These are phyloP conservation scores for Tachina lurida DNA, from an alignment of 2,888 invertebrate genomes.

Conservation along the genomic window DNA sequence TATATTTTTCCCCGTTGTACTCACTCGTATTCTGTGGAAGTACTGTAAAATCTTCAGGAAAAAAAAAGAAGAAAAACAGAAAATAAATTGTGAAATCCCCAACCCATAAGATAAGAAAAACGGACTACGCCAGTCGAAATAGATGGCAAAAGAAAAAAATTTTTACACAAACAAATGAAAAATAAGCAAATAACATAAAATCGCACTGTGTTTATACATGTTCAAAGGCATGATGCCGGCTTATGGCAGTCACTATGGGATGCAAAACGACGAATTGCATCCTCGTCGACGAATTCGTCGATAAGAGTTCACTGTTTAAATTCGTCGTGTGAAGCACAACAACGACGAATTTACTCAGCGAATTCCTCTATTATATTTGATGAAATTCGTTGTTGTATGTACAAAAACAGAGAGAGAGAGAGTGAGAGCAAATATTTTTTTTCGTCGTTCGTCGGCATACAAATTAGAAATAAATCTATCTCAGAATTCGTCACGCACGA, in stretches of 20 bases:
- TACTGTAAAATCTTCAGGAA: constrained; percentile 19
- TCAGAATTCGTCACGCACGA: too few relatives aligned
- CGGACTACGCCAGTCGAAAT: background rate
- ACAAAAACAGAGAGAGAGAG: too few relatives aligned
- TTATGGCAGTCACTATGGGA: constrained; percentile 11
- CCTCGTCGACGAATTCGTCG: too few relatives aligned
- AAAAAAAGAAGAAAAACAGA: background rate
- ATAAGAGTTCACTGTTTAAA: too few relatives aligned
- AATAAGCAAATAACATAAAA: constrained; percentile 68
- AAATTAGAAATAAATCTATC: too few relatives aligned
- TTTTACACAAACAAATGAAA: constrained; percentile 48
- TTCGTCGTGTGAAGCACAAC: too few relatives aligned
- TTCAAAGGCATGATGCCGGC: background rate
- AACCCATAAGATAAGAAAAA: constrained; percentile 29
- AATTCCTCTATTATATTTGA: too few relatives aligned
- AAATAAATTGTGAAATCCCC: constrained; percentile 27
- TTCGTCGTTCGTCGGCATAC: too few relatives aligned
- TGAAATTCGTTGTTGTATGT: too few relatives aligned
- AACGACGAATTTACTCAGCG: too few relatives aligned
- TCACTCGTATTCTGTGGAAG: constrained; percentile 20
- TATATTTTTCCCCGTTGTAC: constrained; percentile 4
- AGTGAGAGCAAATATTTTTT: too few relatives aligned
- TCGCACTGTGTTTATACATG: constrained; percentile 51
- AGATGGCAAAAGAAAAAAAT: background rate
- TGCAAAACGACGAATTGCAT: too few relatives aligned